phyloP scores from a whole-genome alignment of 2,113 vertebrate species.

The Chelonoidis abingdonii region DNA sequence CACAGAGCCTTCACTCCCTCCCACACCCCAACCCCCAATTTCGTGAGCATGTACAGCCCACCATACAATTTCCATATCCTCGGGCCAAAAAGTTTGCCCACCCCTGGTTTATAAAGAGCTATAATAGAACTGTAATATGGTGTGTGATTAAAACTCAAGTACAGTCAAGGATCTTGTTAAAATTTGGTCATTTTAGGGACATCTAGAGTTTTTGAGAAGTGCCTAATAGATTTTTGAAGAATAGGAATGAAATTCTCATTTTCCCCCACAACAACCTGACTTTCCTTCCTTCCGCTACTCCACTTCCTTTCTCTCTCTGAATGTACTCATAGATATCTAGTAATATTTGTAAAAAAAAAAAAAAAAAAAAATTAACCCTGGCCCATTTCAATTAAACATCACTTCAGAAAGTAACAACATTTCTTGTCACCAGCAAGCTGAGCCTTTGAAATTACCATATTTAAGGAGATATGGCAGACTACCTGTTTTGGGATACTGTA shows the following conservation, averaged over 20 bases:
- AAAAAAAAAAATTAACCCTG: neutral
- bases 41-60: no score
- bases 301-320: neutral
- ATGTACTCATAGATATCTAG: neutral
- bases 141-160: neutral
- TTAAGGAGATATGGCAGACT: accelerated
- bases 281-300: neutral
- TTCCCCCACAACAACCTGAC: neutral
- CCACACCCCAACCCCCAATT: no score
- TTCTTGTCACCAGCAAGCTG: neutral
- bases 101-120: neutral
- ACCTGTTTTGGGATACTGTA: neutral
- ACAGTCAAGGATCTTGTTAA: neutral
- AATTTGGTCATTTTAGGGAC: neutral
- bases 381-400: neutral
- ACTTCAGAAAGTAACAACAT: neutral
- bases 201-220: neutral
- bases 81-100: no score
- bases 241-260: neutral
- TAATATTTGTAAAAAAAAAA: neutral
- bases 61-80: no score
- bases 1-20: no score
- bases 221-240: neutral
- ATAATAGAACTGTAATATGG: neutral
- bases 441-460: neutral